phyloP scores from a whole-genome alignment of 1,140 invertebrate genomes.

The Habropoda laboriosa region DNA sequence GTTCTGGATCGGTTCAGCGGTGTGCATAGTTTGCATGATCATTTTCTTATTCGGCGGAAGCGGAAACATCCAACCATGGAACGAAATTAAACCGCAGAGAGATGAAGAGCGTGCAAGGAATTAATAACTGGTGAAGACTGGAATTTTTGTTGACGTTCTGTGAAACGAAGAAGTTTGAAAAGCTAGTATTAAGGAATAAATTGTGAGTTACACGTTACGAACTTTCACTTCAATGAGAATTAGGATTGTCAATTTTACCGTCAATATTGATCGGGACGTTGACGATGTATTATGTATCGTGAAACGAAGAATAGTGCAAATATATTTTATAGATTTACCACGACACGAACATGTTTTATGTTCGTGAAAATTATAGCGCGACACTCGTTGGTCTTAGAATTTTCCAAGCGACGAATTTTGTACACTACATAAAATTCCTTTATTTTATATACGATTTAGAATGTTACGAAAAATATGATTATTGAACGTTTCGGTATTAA shows the following conservation, averaged over 20 bases:
- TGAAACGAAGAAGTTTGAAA: too few species aligned
- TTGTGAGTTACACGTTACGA: not conserved
- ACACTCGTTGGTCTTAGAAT: not conserved
- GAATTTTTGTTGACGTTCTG: not conserved
- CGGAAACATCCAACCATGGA: conserved; percentile 80
- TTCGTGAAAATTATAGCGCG: not conserved
- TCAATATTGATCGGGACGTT: not conserved
- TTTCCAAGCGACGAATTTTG: not conserved
- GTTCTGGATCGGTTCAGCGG: conserved; percentile 83
- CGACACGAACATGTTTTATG: not conserved
- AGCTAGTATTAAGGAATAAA: not conserved
- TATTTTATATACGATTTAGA: conserved; percentile 10
- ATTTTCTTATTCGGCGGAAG: conserved; percentile 82
- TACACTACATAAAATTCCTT: not conserved
- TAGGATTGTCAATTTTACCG: not conserved
- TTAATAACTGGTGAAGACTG: not conserved
- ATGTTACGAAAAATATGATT: not conserved
- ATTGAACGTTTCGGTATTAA: not conserved
- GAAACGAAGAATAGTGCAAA: not conserved
- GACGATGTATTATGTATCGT: not conserved
- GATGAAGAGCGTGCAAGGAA: not conserved
- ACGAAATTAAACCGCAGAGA: conserved; percentile 54
- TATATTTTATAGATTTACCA: conserved; percentile 21
- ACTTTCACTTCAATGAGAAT: not conserved
- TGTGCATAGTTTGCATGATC: conserved; percentile 82